Conservation (phyloP, 2,888 invertebrate genomes). For the Orthosia incerta region DNA sequence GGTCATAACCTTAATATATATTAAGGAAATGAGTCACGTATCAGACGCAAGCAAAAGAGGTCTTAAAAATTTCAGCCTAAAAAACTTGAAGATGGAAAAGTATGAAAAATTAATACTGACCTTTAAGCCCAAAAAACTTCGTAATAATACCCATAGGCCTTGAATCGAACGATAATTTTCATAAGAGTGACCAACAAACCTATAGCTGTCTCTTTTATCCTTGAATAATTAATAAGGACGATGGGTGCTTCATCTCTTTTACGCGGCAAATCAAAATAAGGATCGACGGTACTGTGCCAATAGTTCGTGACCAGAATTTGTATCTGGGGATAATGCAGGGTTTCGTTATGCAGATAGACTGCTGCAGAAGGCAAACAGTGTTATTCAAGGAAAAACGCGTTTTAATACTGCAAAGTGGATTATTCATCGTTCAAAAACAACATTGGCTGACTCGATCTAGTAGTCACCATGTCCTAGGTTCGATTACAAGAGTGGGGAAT, state of each 20-base stretch:
- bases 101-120: slow-evolving; percentile 24
- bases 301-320: slow-evolving; percentile 63
- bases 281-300: slow-evolving; percentile 40
- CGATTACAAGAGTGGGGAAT: too few relatives aligned
- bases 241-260: slow-evolving; percentile 46
- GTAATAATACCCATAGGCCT: slow-evolving; percentile 11
- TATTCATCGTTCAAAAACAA: too few relatives aligned
- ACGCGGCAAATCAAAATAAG: slow-evolving; percentile 54
- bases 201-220: slow-evolving; percentile 25
- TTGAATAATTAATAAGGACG: slow-evolving; percentile 14
- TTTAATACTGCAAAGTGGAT: background rate
- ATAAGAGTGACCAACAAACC: background rate
- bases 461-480: too few relatives aligned
- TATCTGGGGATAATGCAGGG: slow-evolving; percentile 43
- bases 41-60: background rate
- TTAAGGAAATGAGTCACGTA: too few relatives aligned
- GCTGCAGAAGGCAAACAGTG: slow-evolving; percentile 42
- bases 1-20: too few relatives aligned
- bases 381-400: background rate
- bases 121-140: slow-evolving; percentile 16
- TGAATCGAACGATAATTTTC: slow-evolving; percentile 10
- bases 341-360: slow-evolving; percentile 18
- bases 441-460: too few relatives aligned
- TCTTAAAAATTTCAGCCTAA: slow-evolving; percentile 1
- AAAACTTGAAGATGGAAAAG: background rate